Evolutionary conservation across 2,888 invertebrate genomes (phyloP), one percentile per base, ranked within the genome.

Genomic region (Drosophila mulleri): DNA sequence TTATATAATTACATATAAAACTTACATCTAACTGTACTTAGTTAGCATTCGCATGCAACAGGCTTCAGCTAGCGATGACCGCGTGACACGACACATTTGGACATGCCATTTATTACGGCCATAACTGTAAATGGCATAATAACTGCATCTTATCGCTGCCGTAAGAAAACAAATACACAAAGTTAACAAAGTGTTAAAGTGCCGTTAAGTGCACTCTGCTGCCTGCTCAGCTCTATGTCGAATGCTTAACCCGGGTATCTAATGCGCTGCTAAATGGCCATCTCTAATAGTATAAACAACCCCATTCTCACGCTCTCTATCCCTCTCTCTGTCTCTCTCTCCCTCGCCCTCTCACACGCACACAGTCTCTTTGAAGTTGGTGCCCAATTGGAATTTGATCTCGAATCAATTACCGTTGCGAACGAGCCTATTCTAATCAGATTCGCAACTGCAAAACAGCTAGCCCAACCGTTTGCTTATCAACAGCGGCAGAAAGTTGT

Each of bases 361-460:
- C 32, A 0, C 32, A 32, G 3, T 11, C 32, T 41, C 35, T 35
- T 37, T 37, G 35, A 26, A 53, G 35, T 54, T 39, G 39, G 50
- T 63, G 12, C 53, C 50, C 60, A 65, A 67, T 68, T 83, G 78
- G 88, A 88, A 88, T 85, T 88, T 88, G 83, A 73, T 52, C 83
- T 67, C 78, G n/a, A 62, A 83, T 80, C 75, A 74, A 82, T 81
- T 81, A 70, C 16, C 50, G 64, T 29, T 32, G 32, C 32, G 32
- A 32, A 32, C 32, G 9, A 32, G 32, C 11, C 32, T 64, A 65
- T 63, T 83, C 78, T 68, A 81, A 82, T 82, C 78, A 52, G 67
- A 67, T 64, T 54, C 63, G 39, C 56, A 20, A 11, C 52, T 61
- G 50, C 16, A 16, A 59, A 67, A 65, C 18, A 44, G 53, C 16